Conservation (phyloP, 2,797 vertebrate genomes). For the Chelon labrosus region DNA sequence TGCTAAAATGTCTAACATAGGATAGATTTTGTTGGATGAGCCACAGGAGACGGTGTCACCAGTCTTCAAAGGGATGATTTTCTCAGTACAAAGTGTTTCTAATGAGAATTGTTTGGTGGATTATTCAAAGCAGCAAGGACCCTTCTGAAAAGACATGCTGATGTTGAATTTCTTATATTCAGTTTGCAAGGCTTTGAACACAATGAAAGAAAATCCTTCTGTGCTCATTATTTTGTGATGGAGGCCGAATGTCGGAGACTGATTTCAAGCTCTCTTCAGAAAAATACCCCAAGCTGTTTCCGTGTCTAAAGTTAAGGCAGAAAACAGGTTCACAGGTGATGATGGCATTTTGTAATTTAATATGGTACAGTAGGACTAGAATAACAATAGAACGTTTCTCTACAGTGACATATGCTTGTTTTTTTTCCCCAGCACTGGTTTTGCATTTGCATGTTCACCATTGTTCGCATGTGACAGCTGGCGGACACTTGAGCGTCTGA, state of each 20-base stretch:
- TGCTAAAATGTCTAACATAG: too few species aligned
- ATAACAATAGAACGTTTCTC: constrained; percentile 1
- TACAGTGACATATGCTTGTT: constrained; percentile 5
- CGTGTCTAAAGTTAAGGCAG: background rate
- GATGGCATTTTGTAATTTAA: background rate
- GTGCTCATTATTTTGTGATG: background rate
- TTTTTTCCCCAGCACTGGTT: constrained; percentile 21
- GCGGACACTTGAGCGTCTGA: constrained; percentile 28
- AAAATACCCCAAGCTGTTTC: background rate
- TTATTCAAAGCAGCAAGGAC: constrained; percentile 2
- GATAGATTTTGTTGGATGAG: background rate
- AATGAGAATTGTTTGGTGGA: background rate
- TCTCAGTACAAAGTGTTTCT: background rate
- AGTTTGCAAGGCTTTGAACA: background rate
- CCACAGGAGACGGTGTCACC: constrained; percentile 2
- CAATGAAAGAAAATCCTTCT: background rate
- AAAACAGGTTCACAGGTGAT: background rate
- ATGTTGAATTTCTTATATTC: constrained; percentile 6
- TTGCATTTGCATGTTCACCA: constrained; percentile 29
- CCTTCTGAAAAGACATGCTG: constrained; percentile 11
- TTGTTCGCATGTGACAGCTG: constrained; percentile 52
- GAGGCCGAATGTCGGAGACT: background rate
- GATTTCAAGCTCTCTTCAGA: background rate
- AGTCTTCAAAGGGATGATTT: constrained; percentile 18
- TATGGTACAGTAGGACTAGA: background rate